phyloP scores from a whole-genome alignment of 2,888 invertebrate species.

The Callimorpha dominula region DNA sequence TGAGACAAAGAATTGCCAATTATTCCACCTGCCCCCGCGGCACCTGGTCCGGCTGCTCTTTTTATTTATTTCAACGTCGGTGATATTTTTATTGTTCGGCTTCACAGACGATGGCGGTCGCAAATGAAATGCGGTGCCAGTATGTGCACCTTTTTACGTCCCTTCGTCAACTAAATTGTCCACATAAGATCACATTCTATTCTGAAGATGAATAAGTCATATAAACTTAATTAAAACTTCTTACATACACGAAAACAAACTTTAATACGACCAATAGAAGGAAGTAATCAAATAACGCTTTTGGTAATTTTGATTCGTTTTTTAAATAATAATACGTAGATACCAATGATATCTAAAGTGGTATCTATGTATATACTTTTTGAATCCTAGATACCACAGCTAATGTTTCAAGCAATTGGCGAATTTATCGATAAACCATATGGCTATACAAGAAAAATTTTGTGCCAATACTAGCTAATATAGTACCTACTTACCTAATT shows the following conservation, averaged over 20 bases:
- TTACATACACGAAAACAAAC: background rate
- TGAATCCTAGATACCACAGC: background rate
- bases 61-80: constrained; percentile 84
- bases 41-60: constrained; percentile 84
- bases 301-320: too few relatives aligned
- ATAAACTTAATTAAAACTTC: background rate
- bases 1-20: constrained; percentile 86
- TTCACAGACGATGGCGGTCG: constrained; percentile 69
- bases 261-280: too few relatives aligned
- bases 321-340: too few relatives aligned
- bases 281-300: too few relatives aligned
- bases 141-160: constrained; percentile 62
- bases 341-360: background rate
- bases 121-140: constrained; percentile 66
- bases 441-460: background rate
- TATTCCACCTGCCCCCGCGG: constrained; percentile 84
- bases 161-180: constrained; percentile 57
- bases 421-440: background rate
- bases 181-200: constrained; percentile 47
- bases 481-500: too few relatives aligned
- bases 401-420: background rate
- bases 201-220: constrained; percentile 40
- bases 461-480: background rate
- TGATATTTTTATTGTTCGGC: constrained; percentile 85
- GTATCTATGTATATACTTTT: background rate